A percentile compares a stretch with the other conserved stretches of the same genome.
Evolutionary conservation across 2,888 invertebrate species (phyloP).

Genomic region (Antheraea assamensis): DNA sequence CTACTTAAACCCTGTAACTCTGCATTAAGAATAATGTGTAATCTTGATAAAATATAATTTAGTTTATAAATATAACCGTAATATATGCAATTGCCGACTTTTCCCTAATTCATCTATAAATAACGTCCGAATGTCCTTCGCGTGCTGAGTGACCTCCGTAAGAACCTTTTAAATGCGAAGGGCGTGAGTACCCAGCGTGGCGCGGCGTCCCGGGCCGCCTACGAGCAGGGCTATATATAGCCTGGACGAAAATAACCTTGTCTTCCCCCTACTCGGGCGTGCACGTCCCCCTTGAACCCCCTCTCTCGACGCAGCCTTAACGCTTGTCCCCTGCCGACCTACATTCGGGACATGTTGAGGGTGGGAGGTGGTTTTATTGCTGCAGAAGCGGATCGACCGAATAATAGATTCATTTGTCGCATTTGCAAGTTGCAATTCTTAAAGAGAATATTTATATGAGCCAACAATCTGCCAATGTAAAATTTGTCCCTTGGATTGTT

Average conservation of each 20-base stretch:
- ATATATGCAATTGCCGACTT: not conserved
- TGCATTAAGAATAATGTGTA: not conserved
- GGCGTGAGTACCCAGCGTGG: constrained; percentile 9
- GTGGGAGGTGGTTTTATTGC: not conserved
- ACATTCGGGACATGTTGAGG: constrained; percentile 31
- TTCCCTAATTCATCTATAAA: constrained; percentile 14
- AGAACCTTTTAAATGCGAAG: constrained; percentile 12
- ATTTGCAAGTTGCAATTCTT: not conserved
- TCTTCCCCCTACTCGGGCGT: constrained; percentile 24
- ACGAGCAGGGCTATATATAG: constrained; percentile 67
- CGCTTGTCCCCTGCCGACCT: constrained; percentile 42
- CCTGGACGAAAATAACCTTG: constrained; percentile 58
- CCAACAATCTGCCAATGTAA: no score
- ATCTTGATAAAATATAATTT: not conserved
- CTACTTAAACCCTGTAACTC: not conserved
- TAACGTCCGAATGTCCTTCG: constrained; percentile 12
- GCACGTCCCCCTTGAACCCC: constrained; percentile 24
- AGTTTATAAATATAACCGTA: not conserved
- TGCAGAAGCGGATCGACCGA: constrained; percentile 7
- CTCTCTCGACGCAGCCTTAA: constrained; percentile 20
- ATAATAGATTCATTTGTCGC: not conserved
- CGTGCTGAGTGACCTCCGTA: constrained; percentile 16
- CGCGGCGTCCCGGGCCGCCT: constrained; percentile 46
- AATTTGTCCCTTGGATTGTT: not conserved
- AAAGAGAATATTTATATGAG: no score